These are phyloP conservation scores for Drosophila serrata DNA, from an alignment of 1,140 invertebrate species.

Conservation along the genomic window DNA sequence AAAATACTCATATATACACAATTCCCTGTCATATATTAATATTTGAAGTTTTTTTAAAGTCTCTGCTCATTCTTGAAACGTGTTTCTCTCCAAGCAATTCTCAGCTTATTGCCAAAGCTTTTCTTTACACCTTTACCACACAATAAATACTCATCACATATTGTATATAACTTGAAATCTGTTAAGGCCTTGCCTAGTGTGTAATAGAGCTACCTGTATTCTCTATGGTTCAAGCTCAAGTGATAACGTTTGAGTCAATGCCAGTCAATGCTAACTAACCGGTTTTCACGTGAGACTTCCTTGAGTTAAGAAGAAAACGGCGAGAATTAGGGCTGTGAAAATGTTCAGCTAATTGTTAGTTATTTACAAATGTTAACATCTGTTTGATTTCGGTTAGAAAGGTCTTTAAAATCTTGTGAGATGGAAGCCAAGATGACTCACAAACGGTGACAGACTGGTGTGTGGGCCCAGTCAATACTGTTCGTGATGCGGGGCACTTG, in stretches of 20 bases:
- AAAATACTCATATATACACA: neutral
- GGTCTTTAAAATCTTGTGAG: neutral
- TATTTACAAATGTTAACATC: constrained; percentile 12
- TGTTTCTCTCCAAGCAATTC: neutral
- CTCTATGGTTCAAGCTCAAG: constrained; percentile 50
- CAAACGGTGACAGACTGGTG: constrained; percentile 17
- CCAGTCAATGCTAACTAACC: constrained; percentile 37
- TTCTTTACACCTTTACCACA: constrained; percentile 7
- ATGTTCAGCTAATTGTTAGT: constrained; percentile 31
- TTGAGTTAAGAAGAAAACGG: constrained; percentile 8
- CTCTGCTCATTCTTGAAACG: neutral
- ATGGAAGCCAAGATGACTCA: constrained; percentile 7
- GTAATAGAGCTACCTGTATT: constrained; percentile 32
- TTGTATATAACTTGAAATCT: constrained; percentile 21
- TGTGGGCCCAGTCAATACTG: constrained; percentile 20
- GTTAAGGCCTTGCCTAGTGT: constrained; percentile 13
- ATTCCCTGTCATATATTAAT: too few relatives aligned
- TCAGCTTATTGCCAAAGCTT: neutral
- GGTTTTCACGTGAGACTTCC: constrained; percentile 30
- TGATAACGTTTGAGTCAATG: constrained; percentile 44
- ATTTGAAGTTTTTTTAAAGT: neutral
- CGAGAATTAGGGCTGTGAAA: constrained; percentile 33
- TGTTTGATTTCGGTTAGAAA: constrained; percentile 21
- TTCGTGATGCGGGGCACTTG: constrained; percentile 15
- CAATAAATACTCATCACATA: too few relatives aligned